Evolutionary conservation across 2,888 invertebrate species (phyloP).

Genomic region (Drosophila basisetae): DNA sequence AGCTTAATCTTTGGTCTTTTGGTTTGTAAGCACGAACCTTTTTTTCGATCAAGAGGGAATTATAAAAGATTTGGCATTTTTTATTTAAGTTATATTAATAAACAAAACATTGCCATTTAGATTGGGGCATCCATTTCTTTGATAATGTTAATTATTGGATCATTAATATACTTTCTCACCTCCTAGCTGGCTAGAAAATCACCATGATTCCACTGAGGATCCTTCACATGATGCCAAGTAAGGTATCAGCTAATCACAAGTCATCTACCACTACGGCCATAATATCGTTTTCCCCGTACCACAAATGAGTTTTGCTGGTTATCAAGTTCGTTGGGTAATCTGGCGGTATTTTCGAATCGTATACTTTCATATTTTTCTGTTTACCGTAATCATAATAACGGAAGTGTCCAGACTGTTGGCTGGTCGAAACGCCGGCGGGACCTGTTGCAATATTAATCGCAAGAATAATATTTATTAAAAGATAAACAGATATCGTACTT

Average conservation of each 20-base stretch:
- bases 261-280: slow-evolving; percentile 70
- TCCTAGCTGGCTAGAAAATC: slow-evolving; percentile 60
- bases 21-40: not conserved
- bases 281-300: slow-evolving; percentile 74
- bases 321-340: slow-evolving; percentile 65
- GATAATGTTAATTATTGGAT: slow-evolving; percentile 62
- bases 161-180: slow-evolving; percentile 64
- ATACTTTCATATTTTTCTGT: slow-evolving; percentile 48
- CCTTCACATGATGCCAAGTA: slow-evolving; percentile 65
- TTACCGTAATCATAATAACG: slow-evolving; percentile 67
- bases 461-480: not conserved
- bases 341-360: slow-evolving; percentile 57
- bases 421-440: slow-evolving; percentile 72
- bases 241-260: slow-evolving; percentile 42
- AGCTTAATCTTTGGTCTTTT: not conserved
- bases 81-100: not conserved
- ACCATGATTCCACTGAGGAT: slow-evolving; percentile 66
- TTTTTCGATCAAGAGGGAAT: not conserved
- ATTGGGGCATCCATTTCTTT: slow-evolving; percentile 26
- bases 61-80: not conserved
- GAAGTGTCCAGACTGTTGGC: slow-evolving; percentile 70
- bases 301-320: slow-evolving; percentile 59
- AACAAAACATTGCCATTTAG: not conserved
- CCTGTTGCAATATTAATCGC: slow-evolving; percentile 39
- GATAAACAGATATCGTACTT: not conserved